Conservation (phyloP, 2,888 invertebrate genomes). For the Barypeithes pellucidus region DNA sequence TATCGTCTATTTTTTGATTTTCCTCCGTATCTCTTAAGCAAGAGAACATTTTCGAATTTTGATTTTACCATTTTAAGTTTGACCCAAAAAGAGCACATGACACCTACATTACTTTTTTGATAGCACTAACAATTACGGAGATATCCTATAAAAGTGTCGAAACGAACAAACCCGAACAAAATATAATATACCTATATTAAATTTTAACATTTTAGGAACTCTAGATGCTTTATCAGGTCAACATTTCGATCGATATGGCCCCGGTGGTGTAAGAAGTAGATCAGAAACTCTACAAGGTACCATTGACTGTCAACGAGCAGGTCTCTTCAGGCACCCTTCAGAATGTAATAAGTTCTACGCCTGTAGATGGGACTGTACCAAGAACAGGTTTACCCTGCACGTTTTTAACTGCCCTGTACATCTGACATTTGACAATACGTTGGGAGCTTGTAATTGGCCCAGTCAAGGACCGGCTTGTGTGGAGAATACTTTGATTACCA, state of each 20-base stretch:
- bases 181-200: background rate
- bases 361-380: constrained; percentile 86
- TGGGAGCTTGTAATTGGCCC: constrained; percentile 89
- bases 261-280: constrained; percentile 76
- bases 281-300: constrained; percentile 77
- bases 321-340: constrained; percentile 81
- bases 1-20: too few species aligned
- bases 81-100: too few species aligned
- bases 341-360: constrained; percentile 88
- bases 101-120: too few species aligned
- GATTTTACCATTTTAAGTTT: too few species aligned
- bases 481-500: constrained; percentile 75
- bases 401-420: constrained; percentile 87
- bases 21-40: too few species aligned
- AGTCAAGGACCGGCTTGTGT: constrained; percentile 86
- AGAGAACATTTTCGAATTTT: too few species aligned
- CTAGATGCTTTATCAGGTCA: constrained; percentile 65
- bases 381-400: constrained; percentile 83
- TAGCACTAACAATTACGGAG: too few species aligned
- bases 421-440: constrained; percentile 81
- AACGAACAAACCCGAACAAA: too few species aligned
- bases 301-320: constrained; percentile 76
- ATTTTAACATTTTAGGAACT: constrained; percentile 60
- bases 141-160: too few species aligned
- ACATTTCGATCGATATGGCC: constrained; percentile 76